Evolutionary conservation across 2,113 vertebrate species (phyloP), one percentile per base, ranked within the genome.

Genomic region (Caracal caracal): DNA sequence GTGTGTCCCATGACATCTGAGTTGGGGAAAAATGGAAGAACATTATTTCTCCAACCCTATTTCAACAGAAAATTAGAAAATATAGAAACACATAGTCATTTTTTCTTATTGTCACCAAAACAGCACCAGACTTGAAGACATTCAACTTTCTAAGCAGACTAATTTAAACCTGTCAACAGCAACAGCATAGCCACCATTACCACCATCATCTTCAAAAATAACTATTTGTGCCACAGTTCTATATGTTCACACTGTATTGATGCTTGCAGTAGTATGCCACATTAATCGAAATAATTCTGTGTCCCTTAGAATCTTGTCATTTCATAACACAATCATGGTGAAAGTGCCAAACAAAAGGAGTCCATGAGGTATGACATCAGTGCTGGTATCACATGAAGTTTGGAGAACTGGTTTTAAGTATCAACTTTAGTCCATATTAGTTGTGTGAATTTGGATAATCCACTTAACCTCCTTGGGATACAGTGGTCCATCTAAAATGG

Each of bases 291-390:
- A 93, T 12, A 37, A 81, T 19, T 78, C 35, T 73, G 10, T 87
- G 33, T 82, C 28, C 22, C 37, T 43, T 5, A 8, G 15, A 63
- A 53, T 12, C 2, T 28, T 94, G 0, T 24, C 43, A 56, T 75
- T 71, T 83, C 47, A 47, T 53, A 53, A 79, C 8, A 75, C 11
- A 24, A 24, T 68, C 56, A 33, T 56, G 11, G 15, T 88, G 19
- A 26, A 91, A n/a, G 2, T 9, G 33, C 16, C 12, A 94, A 59
- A 30, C 19, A 24, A 59, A 68, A 53, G 7, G 17, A 86, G 40
- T 4, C n/a, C 5, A 43, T 6, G 19, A 35, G 22, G 0, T 40
- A 30, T 0, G 3, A 1, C 13, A n/a, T 20, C 0, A 5, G 6
- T 0, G 35, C 3, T 81, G 9, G 0, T 43, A 30, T n/a, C 9